Percentiles rank a stretch among this genome's conserved stretches.
phyloP scores from a whole-genome alignment of 53 echinoderm and acorn worm genomes.

The Antedon mediterranea region DNA sequence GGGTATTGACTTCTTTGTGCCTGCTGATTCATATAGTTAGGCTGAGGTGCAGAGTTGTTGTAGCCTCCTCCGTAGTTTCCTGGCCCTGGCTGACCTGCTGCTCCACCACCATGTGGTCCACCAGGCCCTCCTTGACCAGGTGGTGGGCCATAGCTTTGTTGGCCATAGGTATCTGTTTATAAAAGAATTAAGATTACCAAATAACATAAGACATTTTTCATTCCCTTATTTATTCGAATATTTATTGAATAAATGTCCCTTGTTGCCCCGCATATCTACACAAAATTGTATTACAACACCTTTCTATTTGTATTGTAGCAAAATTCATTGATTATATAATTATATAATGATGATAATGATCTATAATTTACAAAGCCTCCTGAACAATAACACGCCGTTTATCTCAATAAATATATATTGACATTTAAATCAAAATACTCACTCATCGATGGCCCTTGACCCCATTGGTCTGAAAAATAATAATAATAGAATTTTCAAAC shows the following conservation, averaged over 20 bases:
- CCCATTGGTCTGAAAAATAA: not conserved
- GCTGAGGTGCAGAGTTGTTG: not conserved
- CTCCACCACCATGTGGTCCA: slow-evolving; percentile 10
- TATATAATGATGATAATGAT: too few species aligned
- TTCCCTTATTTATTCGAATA: too few species aligned
- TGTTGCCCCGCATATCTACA: too few species aligned
- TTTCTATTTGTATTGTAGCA: too few species aligned
- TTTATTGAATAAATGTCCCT: too few species aligned
- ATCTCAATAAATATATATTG: too few species aligned
- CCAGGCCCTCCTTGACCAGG: slow-evolving; percentile 14
- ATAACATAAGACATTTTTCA: too few species aligned
- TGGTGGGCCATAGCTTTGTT: slow-evolving; percentile 5
- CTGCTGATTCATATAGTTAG: not conserved
- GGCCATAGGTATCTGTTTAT: not conserved
- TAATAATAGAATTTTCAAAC: not conserved
- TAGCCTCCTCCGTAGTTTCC: slow-evolving; percentile 15
- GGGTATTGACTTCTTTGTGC: not conserved
- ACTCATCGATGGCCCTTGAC: not conserved
- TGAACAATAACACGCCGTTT: too few species aligned
- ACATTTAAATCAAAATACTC: not conserved
- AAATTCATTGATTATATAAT: too few species aligned
- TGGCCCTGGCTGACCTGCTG: not conserved
- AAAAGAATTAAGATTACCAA: too few species aligned
- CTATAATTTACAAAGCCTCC: too few species aligned
- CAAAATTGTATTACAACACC: too few species aligned